Evolutionary conservation across 2,797 vertebrate genomes (phyloP).

Genomic region (Spondyliosoma cantharus): DNA sequence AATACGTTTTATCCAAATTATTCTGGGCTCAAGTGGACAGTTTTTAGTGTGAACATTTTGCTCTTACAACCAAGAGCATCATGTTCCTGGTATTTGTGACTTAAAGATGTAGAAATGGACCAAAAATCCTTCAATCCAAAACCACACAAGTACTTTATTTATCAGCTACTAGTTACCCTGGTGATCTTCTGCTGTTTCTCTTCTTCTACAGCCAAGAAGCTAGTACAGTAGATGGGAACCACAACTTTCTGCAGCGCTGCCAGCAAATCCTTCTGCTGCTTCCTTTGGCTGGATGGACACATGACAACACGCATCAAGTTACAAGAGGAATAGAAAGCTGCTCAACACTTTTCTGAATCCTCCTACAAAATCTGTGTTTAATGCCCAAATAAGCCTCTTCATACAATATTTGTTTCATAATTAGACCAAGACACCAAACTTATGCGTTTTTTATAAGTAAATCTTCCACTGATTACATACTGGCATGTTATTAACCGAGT

Average conservation of each 20-base stretch:
- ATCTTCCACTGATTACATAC: background rate
- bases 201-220: constrained; percentile 97
- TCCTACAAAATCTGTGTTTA: background rate
- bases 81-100: background rate
- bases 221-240: constrained; percentile 98
- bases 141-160: background rate
- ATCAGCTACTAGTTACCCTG: constrained; percentile 80
- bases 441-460: too few species aligned
- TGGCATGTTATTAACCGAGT: background rate
- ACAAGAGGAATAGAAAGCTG: background rate
- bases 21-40: background rate
- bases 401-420: background rate
- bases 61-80: background rate
- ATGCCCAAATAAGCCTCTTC: background rate
- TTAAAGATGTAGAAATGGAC: background rate
- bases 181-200: constrained; percentile 99
- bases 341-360: background rate
- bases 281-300: constrained; percentile 88
- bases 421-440: background rate
- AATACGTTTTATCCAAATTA: background rate
- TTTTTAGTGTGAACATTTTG: background rate
- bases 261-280: constrained; percentile 95
- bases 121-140: background rate
- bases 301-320: constrained; percentile 9
- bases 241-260: constrained; percentile 97